Percentiles rank a stretch among this genome's conserved stretches.
phyloP scores from a whole-genome alignment of 2,113 vertebrate genomes.

The Tragelaphus scriptus region DNA sequence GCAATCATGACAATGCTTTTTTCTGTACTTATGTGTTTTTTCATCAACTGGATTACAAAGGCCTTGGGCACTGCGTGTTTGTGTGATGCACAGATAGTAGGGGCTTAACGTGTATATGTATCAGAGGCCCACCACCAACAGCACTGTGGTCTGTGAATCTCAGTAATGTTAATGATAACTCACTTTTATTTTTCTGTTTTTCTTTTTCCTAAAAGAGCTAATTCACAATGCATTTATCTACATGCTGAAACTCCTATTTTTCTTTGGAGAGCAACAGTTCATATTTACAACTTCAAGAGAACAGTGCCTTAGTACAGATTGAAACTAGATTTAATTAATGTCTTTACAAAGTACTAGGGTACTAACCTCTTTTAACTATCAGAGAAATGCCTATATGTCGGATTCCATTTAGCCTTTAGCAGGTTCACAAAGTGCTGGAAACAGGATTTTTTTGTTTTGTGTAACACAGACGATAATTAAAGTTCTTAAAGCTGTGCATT shows the following conservation, averaged over 20 bases:
- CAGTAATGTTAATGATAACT: background rate
- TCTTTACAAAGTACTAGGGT: conserved; percentile 49
- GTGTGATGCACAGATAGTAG: background rate
- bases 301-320: conserved; percentile 37
- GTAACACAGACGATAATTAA: conserved; percentile 1
- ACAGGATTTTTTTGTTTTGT: background rate
- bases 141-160: background rate
- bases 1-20: background rate
- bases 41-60: background rate
- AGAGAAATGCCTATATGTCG: conserved; percentile 14
- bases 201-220: background rate
- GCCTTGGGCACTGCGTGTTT: background rate
- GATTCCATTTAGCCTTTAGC: conserved; percentile 42
- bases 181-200: background rate
- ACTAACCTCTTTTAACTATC: conserved; percentile 13
- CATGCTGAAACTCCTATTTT: background rate
- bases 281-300: conserved; percentile 50
- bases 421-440: background rate
- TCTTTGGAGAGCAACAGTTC: background rate
- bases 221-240: background rate
- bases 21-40: background rate
- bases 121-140: background rate
- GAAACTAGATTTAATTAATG: conserved; percentile 65
- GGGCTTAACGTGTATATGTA: background rate
- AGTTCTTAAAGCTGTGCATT: background rate